A percentile compares a stretch with the other conserved stretches of the same genome.
Conservation (phyloP, 2,113 vertebrate species). For the Prietella phreatophila region DNA sequence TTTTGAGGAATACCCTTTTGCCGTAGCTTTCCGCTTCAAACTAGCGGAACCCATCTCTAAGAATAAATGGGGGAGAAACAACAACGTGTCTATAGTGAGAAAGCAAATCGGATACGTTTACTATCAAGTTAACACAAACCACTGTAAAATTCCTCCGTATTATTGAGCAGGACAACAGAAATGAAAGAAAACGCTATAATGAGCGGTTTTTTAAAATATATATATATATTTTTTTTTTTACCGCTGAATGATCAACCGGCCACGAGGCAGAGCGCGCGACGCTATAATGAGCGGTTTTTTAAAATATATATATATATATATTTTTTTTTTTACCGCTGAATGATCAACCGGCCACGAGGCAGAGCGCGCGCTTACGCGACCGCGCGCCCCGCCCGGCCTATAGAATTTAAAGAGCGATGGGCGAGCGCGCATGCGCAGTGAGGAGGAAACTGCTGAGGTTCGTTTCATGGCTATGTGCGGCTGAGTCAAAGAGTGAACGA, state of each 20-base stretch:
- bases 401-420: constrained; percentile 54
- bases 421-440: constrained; percentile 65
- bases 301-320: no score
- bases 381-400: constrained; percentile 34
- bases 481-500: constrained; percentile 50
- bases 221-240: background rate
- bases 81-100: background rate
- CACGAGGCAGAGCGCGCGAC: constrained; percentile 22
- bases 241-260: background rate
- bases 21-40: background rate
- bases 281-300: no score
- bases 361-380: background rate
- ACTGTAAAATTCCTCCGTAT: background rate
- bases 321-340: background rate
- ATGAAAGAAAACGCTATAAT: background rate
- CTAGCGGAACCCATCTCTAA: background rate
- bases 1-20: background rate
- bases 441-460: constrained; percentile 56
- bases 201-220: no score
- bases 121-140: background rate
- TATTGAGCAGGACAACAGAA: background rate
- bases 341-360: constrained; percentile 10
- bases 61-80: background rate
- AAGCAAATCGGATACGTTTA: no score
- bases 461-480: constrained; percentile 52